phyloP scores from a whole-genome alignment of 2,113 vertebrate genomes.

The Phalacrocorax pelagicus region DNA sequence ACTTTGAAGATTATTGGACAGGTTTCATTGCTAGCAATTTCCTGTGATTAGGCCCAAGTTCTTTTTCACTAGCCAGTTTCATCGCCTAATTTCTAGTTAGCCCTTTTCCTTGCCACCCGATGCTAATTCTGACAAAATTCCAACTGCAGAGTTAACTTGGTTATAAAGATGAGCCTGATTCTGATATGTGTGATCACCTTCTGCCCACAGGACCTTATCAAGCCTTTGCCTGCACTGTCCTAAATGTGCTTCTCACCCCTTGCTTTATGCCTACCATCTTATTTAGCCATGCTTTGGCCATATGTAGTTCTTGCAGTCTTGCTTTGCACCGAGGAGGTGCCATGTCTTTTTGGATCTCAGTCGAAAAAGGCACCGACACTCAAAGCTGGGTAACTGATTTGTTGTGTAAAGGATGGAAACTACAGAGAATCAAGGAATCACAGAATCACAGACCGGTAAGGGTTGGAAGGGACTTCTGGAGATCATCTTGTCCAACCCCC shows the following conservation, averaged over 20 bases:
- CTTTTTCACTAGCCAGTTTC: neutral
- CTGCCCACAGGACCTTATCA: neutral
- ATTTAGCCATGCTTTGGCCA: neutral
- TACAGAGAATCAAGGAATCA: neutral
- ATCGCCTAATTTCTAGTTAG: neutral
- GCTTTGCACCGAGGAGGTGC: neutral
- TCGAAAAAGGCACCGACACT: neutral
- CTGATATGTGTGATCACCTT: neutral
- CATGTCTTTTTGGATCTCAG: neutral
- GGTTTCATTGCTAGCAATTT: neutral
- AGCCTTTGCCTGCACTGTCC: neutral
- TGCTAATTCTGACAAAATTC: neutral
- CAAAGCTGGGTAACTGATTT: neutral
- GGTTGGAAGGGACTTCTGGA: too few species aligned
- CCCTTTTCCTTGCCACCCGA: rapidly evolving
- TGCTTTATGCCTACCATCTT: neutral
- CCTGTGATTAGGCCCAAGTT: neutral
- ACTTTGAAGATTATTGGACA: neutral
- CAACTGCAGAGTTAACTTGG: neutral
- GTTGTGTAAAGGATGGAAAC: neutral
- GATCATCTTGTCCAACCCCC: too few species aligned
- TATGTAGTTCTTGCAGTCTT: neutral
- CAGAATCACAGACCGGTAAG: too few species aligned
- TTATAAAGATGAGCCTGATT: neutral
- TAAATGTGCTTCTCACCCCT: neutral